These are phyloP conservation scores for Nilaparvata lugens DNA, from an alignment of 1,140 invertebrate species.

Conservation along the genomic window DNA sequence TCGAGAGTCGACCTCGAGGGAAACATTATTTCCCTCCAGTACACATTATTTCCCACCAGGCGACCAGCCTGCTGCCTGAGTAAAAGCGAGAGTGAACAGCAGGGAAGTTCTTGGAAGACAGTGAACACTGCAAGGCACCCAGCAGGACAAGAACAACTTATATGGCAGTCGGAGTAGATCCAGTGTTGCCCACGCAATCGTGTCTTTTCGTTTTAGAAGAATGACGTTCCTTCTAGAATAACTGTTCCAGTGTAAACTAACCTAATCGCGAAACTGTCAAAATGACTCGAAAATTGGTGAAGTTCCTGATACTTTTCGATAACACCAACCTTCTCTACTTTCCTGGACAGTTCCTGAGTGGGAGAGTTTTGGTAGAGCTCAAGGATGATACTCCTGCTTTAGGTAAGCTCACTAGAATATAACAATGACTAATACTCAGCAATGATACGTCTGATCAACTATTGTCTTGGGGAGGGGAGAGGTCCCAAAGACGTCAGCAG, in stretches of 20 bases:
- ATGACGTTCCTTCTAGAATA: not conserved
- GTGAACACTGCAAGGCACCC: not conserved
- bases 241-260: not conserved
- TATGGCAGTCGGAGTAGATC: not conserved
- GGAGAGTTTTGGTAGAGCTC: constrained; percentile 80
- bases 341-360: constrained; percentile 83
- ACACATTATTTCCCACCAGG: not conserved
- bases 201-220: no score
- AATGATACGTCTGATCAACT: no score
- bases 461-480: no score
- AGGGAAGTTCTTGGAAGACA: no score
- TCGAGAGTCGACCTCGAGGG: no score
- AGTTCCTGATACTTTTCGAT: constrained; percentile 89
- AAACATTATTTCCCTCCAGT: no score
- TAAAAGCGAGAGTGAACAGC: not conserved
- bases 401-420: constrained; percentile 44
- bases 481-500: no score
- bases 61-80: not conserved
- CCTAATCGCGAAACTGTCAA: not conserved
- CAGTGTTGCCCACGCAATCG: not conserved
- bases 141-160: not conserved
- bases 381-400: constrained; percentile 86
- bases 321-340: constrained; percentile 89
- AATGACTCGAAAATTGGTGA: constrained; percentile 80
- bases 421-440: no score